Conservation (phyloP, 2,113 vertebrate genomes). For the Pseudorasbora parva region DNA sequence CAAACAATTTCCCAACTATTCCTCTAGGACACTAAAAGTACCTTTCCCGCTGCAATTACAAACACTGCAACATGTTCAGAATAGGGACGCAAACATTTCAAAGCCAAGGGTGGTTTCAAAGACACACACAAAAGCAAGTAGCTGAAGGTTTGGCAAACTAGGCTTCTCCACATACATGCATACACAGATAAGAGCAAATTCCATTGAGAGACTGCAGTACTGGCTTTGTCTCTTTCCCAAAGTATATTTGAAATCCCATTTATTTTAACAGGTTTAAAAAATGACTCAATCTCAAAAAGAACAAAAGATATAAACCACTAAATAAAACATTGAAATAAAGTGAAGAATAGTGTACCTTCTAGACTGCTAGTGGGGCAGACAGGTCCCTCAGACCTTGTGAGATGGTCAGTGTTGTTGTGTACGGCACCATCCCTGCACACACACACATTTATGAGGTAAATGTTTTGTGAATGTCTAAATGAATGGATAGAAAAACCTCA, state of each 20-base stretch:
- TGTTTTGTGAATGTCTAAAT: background rate
- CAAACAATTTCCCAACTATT: conserved; percentile 44
- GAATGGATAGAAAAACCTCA: background rate
- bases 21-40: conserved; percentile 44
- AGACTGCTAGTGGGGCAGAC: conserved; percentile 61
- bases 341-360: conserved; percentile 69
- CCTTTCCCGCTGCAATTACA: conserved; percentile 21
- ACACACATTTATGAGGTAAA: conserved; percentile 1
- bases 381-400: conserved; percentile 63
- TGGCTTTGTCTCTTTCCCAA: conserved; percentile 31
- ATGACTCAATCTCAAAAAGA: conserved; percentile 68
- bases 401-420: conserved; percentile 65
- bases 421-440: conserved; percentile 60
- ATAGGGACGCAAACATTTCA: conserved; percentile 35
- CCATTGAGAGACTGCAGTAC: conserved; percentile 14
- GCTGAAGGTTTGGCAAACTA: conserved; percentile 59
- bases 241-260: background rate
- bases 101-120: conserved; percentile 61
- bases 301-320: conserved; percentile 53
- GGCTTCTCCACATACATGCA: conserved; percentile 37
- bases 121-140: conserved; percentile 58
- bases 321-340: conserved; percentile 68
- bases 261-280: conserved; percentile 68
- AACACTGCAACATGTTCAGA: conserved; percentile 14
- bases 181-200: conserved; percentile 28